phyloP scores from a whole-genome alignment of 1,140 invertebrate genomes.

The Drosophila nannoptera region DNA sequence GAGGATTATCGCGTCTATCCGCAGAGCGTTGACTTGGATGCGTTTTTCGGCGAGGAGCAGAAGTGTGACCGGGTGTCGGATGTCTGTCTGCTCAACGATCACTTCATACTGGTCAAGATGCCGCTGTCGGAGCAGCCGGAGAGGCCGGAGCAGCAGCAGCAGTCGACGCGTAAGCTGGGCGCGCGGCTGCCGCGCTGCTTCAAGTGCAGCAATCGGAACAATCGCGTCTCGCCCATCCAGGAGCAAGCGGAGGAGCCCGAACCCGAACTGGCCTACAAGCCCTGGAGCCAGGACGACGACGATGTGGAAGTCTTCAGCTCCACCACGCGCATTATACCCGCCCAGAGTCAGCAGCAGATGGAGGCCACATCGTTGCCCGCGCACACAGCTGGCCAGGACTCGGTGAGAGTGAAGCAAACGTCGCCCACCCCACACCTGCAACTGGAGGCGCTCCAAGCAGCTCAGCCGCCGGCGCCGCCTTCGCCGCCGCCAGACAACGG shows the following conservation, averaged over 20 bases:
- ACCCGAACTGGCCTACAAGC: slow-evolving; percentile 2
- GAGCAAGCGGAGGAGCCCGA: slow-evolving; percentile 45
- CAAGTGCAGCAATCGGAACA: slow-evolving; percentile 55
- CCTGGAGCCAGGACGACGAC: slow-evolving; percentile 30
- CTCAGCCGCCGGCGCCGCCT: background rate
- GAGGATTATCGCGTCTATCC: slow-evolving; percentile 69
- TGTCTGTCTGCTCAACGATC: slow-evolving; percentile 73
- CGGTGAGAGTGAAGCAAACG: slow-evolving; percentile 2
- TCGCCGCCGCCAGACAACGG: background rate
- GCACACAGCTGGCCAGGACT: background rate
- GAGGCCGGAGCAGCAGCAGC: background rate
- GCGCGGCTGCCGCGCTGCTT: slow-evolving; percentile 58
- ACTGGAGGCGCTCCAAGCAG: slow-evolving; percentile 46
- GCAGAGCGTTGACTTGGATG: slow-evolving; percentile 61
- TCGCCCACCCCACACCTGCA: slow-evolving; percentile 30
- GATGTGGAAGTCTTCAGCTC: slow-evolving; percentile 45
- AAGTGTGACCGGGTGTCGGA: slow-evolving; percentile 66
- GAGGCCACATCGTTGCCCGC: slow-evolving; percentile 9
- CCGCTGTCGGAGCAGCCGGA: slow-evolving; percentile 23
- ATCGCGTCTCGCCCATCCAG: slow-evolving; percentile 54
- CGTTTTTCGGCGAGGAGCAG: slow-evolving; percentile 62
- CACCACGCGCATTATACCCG: slow-evolving; percentile 26
- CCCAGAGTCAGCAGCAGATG: slow-evolving; percentile 5
- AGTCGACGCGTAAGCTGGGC: slow-evolving; percentile 5
- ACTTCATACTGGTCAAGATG: slow-evolving; percentile 75